Conservation (phyloP, 2,888 invertebrate genomes). For the Lasioglossum malachurum region DNA sequence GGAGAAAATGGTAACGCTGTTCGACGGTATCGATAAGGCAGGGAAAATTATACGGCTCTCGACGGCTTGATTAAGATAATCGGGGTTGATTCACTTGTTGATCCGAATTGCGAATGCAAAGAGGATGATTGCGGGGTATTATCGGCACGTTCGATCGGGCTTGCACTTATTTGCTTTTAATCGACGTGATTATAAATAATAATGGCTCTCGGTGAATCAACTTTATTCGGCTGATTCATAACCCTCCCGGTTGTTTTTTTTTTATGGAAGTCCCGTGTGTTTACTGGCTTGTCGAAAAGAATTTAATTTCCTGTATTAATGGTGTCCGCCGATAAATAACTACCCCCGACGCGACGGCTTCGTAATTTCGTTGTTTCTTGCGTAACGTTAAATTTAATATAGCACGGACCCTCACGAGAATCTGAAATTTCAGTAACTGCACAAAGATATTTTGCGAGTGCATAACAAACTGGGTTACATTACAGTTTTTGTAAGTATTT, state of each 20-base stretch:
- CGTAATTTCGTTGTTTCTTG: neutral
- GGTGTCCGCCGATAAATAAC: neutral
- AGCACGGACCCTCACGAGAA: neutral
- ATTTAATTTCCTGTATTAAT: neutral
- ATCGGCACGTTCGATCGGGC: neutral
- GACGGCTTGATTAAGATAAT: slow-evolving; percentile 13
- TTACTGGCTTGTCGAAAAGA: neutral
- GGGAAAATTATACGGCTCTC: slow-evolving; percentile 27
- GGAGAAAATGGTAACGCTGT: neutral
- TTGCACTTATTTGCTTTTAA: slow-evolving; percentile 3
- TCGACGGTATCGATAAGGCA: slow-evolving; percentile 19
- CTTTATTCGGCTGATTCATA: neutral
- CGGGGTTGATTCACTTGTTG: slow-evolving; percentile 41
- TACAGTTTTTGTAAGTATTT: neutral
- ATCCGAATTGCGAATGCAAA: slow-evolving; percentile 12
- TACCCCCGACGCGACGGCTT: neutral
- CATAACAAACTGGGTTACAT: neutral
- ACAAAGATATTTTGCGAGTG: neutral
- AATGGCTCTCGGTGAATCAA: neutral
- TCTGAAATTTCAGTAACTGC: neutral
- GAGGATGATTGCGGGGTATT: neutral
- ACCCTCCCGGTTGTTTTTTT: neutral
- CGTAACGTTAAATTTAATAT: neutral
- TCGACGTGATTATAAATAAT: neutral
- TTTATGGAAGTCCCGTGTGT: neutral